A percentile compares a stretch with the other conserved stretches of the same genome.
phyloP scores from a whole-genome alignment of 2,888 invertebrate genomes.

The Conus canariensis region DNA sequence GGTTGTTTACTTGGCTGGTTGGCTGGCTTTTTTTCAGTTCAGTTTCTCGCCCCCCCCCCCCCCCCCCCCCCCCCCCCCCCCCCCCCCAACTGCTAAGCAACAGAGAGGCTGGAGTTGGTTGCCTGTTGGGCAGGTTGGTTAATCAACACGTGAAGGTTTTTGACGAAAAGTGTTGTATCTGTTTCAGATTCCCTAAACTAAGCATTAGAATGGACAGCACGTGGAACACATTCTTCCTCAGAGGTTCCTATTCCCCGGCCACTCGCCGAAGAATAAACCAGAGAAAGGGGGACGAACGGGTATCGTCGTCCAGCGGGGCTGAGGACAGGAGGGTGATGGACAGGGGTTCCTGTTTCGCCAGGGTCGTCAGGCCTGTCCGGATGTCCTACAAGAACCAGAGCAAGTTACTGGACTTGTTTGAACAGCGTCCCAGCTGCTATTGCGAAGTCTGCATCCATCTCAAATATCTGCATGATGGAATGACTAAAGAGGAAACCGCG shows the following conservation, averaged over 20 bases:
- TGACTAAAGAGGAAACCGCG: not conserved
- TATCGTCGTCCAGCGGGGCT: not conserved
- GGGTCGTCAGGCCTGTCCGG: not conserved
- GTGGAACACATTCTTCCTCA: not conserved
- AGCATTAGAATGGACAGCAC: not conserved
- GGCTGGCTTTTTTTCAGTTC: too few relatives aligned
- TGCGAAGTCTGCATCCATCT: not conserved
- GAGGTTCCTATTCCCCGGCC: not conserved
- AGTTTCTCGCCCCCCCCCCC: too few relatives aligned
- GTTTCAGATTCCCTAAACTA: not conserved
- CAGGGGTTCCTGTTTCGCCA: not conserved
- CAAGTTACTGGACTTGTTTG: not conserved
- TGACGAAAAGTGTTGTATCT: not conserved
- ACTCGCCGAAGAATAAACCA: not conserved
- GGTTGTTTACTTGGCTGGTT: too few relatives aligned
- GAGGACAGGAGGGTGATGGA: not conserved
- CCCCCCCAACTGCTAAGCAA: too few relatives aligned
- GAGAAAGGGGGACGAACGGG: not conserved
- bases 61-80: too few relatives aligned
- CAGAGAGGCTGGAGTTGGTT: too few relatives aligned
- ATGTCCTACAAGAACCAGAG: not conserved
- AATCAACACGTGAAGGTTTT: not conserved
- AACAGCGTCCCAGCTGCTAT: not conserved
- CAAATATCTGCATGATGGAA: not conserved
- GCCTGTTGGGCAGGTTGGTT: too few relatives aligned